These are phyloP conservation scores for Acronicta leporina DNA, from an alignment of 2,888 invertebrate species.

Conservation along the genomic window DNA sequence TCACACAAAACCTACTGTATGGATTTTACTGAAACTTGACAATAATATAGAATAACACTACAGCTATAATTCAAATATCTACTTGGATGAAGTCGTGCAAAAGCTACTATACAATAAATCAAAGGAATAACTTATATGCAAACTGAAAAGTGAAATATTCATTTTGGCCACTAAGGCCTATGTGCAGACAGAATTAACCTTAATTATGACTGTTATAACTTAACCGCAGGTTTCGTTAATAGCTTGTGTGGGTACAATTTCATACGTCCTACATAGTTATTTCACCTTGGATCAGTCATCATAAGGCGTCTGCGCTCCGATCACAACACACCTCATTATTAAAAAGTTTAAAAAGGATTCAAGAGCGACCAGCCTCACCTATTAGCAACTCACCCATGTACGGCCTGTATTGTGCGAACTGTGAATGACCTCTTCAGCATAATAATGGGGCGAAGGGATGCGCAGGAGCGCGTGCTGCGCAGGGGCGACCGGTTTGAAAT, in stretches of 20 bases:
- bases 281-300: conserved; percentile 46
- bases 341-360: conserved; percentile 64
- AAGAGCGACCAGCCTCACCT: conserved; percentile 70
- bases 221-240: conserved; percentile 39
- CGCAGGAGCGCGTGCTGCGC: conserved; percentile 86
- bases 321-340: conserved; percentile 30
- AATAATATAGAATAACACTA: no score
- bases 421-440: conserved; percentile 89
- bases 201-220: conserved; percentile 46
- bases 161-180: no score
- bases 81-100: no score
- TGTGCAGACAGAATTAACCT: background rate
- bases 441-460: conserved; percentile 87
- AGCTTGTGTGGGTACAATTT: conserved; percentile 50
- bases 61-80: no score
- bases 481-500: conserved; percentile 88
- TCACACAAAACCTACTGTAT: no score
- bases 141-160: no score
- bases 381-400: conserved; percentile 76
- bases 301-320: conserved; percentile 34
- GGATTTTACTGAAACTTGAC: no score
- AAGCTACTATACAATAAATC: no score
- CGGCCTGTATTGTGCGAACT: conserved; percentile 86
- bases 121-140: no score
- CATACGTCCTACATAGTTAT: conserved; percentile 47